Percentiles rank a stretch among this genome's conserved stretches.
These are phyloP conservation scores for Calcarius ornatus DNA, from an alignment of 2,113 vertebrate genomes.

Conservation along the genomic window DNA sequence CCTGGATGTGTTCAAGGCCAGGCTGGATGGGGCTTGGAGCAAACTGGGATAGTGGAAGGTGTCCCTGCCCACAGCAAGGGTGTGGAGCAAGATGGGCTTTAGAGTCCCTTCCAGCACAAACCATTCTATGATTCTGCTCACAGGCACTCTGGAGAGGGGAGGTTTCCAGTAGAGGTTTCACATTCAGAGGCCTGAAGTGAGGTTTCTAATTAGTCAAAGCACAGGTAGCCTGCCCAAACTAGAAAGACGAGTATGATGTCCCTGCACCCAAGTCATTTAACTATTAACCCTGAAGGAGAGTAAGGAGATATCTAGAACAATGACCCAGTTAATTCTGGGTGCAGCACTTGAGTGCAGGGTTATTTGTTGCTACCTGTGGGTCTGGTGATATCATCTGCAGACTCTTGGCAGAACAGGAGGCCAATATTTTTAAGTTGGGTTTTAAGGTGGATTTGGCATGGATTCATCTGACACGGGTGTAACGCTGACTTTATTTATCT, in stretches of 20 bases:
- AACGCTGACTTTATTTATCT: neutral
- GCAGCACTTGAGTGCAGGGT: neutral
- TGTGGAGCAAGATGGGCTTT: neutral
- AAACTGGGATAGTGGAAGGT: neutral
- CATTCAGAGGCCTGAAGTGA: neutral
- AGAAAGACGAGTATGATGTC: slow-evolving; percentile 47
- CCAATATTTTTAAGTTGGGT: neutral
- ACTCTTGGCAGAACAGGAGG: neutral
- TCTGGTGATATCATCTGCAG: slow-evolving; percentile 3
- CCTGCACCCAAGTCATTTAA: slow-evolving; percentile 31
- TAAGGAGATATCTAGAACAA: slow-evolving; percentile 42
- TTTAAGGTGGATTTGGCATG: neutral
- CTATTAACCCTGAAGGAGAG: slow-evolving; percentile 52
- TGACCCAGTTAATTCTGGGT: slow-evolving; percentile 21
- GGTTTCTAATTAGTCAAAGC: slow-evolving; percentile 28
- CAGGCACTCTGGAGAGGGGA: neutral
- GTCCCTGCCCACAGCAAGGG: neutral
- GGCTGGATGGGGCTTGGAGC: fast-evolving
- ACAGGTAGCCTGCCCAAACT: slow-evolving; percentile 17
- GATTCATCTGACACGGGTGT: neutral
- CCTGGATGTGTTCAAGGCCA: neutral
- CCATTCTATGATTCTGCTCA: neutral
- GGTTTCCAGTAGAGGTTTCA: neutral
- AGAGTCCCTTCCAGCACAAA: neutral
- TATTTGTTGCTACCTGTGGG: slow-evolving; percentile 43